phyloP scores from a whole-genome alignment of 2,113 vertebrate genomes.

The Mormyrus lacerda region DNA sequence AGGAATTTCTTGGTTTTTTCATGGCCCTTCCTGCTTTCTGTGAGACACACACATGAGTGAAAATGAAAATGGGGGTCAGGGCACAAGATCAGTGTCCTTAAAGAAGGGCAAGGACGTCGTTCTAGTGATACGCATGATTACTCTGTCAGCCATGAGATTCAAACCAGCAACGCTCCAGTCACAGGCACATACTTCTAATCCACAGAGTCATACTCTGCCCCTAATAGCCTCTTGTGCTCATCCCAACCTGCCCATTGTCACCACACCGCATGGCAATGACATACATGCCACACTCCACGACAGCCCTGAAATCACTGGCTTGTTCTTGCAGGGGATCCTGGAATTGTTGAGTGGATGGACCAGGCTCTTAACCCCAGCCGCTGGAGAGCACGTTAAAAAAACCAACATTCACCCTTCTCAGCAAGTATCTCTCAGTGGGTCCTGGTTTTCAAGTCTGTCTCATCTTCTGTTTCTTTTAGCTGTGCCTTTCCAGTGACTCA shows the following conservation, averaged over 20 bases:
- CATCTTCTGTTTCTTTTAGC: not conserved
- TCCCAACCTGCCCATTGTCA: slow-evolving; percentile 20
- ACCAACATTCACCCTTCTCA: not conserved
- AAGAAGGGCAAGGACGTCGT: not conserved
- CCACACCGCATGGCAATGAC: not conserved
- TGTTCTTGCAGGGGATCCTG: not conserved
- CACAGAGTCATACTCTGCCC: not conserved
- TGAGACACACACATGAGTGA: not conserved
- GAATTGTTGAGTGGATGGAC: not conserved
- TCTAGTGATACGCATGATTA: not conserved
- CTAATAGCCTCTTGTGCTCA: slow-evolving; percentile 37
- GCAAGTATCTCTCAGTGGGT: not conserved
- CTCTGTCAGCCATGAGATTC: not conserved
- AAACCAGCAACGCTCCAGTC: not conserved
- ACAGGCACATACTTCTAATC: not conserved
- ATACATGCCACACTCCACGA: not conserved
- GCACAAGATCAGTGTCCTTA: not conserved
- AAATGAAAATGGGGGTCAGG: not conserved
- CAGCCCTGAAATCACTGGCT: not conserved
- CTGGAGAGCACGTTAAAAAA: not conserved
- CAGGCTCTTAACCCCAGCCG: not conserved
- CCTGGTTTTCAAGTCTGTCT: not conserved
- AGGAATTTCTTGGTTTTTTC: not conserved
- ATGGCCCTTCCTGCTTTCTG: not conserved
- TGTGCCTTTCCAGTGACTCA: not conserved